These are phyloP conservation scores for Pangasius sanitwongsei DNA, from an alignment of 2,797 vertebrate genomes.

Conservation along the genomic window DNA sequence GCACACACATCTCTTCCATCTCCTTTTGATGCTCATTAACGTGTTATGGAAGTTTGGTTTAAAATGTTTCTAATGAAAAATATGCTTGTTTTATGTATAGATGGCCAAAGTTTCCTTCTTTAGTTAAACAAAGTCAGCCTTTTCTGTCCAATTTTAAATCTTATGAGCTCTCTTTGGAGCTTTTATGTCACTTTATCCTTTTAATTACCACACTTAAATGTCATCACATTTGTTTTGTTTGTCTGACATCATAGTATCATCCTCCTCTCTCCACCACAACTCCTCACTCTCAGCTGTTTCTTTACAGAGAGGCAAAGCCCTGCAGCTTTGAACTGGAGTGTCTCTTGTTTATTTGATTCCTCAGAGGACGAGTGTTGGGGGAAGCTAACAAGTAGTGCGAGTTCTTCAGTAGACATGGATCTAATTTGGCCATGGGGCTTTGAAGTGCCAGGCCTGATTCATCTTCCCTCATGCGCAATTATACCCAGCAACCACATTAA, in stretches of 20 bases:
- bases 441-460: slow-evolving; percentile 55
- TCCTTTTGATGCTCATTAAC: neutral
- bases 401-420: slow-evolving; percentile 52
- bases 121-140: neutral
- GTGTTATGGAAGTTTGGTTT: neutral
- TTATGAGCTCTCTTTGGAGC: neutral
- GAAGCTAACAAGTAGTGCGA: slow-evolving; percentile 40
- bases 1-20: neutral
- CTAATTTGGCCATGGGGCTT: slow-evolving; percentile 53
- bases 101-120: neutral
- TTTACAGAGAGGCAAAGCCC: slow-evolving; percentile 31
- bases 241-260: slow-evolving; percentile 8
- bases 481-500: slow-evolving; percentile 56
- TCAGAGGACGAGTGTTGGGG: slow-evolving; percentile 22
- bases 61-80: neutral
- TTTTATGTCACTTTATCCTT: neutral
- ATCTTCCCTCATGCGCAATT: slow-evolving; percentile 55
- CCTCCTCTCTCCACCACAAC: neutral
- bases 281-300: slow-evolving; percentile 32
- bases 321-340: slow-evolving; percentile 52
- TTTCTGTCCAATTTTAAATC: neutral
- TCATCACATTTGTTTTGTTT: slow-evolving; percentile 12
- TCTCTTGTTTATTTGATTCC: slow-evolving; percentile 58
- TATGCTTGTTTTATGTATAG: too few species aligned
- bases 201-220: slow-evolving; percentile 22